Conservation (phyloP, 2,113 vertebrate species). For the Sclerurus mexicanus region DNA sequence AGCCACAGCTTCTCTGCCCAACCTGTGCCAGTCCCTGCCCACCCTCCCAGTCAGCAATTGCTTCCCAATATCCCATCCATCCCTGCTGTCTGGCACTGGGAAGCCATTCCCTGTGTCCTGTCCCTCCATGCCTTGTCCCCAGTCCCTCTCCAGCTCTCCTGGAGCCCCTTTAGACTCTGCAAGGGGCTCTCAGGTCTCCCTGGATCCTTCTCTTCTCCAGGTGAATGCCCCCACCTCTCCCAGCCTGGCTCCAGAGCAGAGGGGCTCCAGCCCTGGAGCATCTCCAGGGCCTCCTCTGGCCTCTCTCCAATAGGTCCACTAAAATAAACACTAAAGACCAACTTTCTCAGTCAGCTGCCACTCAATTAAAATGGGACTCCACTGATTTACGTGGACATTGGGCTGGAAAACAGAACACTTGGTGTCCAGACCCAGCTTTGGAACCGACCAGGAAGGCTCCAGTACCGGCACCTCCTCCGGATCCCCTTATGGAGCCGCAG, state of each 20-base stretch:
- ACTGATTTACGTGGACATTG: accelerated
- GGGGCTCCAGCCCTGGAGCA: neutral
- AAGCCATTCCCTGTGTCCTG: neutral
- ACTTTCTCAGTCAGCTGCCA: neutral
- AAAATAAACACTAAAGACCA: neutral
- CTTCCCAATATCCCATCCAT: neutral
- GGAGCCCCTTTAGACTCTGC: neutral
- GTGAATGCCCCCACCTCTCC: neutral
- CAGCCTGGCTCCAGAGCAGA: neutral
- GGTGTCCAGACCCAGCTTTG: neutral
- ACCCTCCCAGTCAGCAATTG: neutral
- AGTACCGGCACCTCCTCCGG: neutral
- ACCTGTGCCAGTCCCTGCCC: neutral
- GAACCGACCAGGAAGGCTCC: neutral
- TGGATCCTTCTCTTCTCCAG: neutral
- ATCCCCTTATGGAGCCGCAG: neutral
- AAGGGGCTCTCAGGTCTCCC: neutral
- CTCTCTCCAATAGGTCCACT: neutral
- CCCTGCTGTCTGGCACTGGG: neutral
- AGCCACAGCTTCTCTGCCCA: neutral
- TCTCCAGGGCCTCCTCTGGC: accelerated
- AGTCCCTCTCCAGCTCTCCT: neutral
- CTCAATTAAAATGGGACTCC: neutral
- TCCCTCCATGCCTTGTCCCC: neutral
- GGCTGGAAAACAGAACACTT: neutral